Conservation (phyloP, 2,113 vertebrate species). For the Aegotheles bennettii region DNA sequence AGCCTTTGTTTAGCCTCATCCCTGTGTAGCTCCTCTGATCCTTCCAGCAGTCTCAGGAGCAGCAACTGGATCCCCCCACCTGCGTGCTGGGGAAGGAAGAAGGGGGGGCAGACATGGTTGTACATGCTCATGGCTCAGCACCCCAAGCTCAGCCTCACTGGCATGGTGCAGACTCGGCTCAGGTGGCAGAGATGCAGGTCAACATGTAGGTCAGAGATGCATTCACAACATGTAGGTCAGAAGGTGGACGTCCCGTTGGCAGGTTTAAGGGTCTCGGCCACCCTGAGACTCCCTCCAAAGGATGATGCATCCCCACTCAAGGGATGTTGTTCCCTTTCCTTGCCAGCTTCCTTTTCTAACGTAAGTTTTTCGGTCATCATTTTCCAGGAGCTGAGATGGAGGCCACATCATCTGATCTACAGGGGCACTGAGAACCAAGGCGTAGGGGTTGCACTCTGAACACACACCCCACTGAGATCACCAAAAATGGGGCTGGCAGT, state of each 20-base stretch:
- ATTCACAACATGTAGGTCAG: background rate
- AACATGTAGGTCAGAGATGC: background rate
- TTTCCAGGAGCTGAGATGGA: background rate
- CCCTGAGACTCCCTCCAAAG: background rate
- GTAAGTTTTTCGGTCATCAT: fast-evolving
- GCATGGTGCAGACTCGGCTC: background rate
- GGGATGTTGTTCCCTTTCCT: background rate
- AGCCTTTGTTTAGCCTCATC: background rate
- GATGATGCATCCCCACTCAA: background rate
- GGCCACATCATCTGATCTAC: background rate
- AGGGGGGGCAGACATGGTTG: background rate
- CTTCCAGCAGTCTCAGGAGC: background rate
- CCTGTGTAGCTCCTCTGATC: background rate
- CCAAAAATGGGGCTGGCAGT: background rate
- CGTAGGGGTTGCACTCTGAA: background rate
- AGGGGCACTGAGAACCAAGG: background rate
- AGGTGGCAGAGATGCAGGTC: background rate
- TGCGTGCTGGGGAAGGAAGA: background rate
- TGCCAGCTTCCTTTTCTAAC: background rate
- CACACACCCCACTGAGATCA: background rate
- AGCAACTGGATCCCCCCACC: background rate
- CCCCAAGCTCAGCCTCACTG: background rate
- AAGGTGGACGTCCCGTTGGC: background rate
- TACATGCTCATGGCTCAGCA: background rate
- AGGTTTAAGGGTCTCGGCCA: background rate